phyloP scores from a whole-genome alignment of 2,113 vertebrate genomes.

The Cololabis saira region DNA sequence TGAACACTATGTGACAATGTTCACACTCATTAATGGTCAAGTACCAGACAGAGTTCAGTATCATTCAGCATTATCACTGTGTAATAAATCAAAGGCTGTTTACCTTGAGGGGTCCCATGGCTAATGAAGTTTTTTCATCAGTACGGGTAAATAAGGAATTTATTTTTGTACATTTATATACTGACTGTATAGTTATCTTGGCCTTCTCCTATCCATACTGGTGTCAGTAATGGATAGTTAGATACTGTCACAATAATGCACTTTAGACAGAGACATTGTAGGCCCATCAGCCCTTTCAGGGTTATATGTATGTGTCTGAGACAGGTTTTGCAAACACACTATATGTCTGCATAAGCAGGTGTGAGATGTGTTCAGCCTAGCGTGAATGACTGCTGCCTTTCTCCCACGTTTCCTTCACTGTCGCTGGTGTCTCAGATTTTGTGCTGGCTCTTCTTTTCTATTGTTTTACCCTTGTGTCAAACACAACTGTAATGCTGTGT shows the following conservation, averaged over 20 bases:
- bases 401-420: slow-evolving; percentile 52
- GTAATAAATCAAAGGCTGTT: slow-evolving; percentile 9
- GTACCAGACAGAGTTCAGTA: slow-evolving; percentile 10
- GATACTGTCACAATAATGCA: too few relatives aligned
- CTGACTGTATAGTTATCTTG: too few relatives aligned
- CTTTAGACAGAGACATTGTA: slow-evolving; percentile 51
- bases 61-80: background rate
- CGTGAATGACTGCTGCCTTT: slow-evolving; percentile 63
- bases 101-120: background rate
- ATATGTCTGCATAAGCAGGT: slow-evolving; percentile 47
- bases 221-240: too few relatives aligned
- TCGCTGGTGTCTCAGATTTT: slow-evolving; percentile 69
- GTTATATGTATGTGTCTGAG: slow-evolving; percentile 39
- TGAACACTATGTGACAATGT: slow-evolving; percentile 1
- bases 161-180: background rate
- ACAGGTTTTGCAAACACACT: slow-evolving; percentile 33
- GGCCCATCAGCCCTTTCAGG: slow-evolving; percentile 63
- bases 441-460: slow-evolving; percentile 70
- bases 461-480: slow-evolving; percentile 88
- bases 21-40: slow-evolving; percentile 11
- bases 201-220: too few relatives aligned
- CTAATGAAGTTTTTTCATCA: background rate
- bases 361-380: slow-evolving; percentile 49
- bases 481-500: slow-evolving; percentile 60
- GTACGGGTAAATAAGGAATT: background rate